Evolutionary conservation across 2,888 invertebrate species (phyloP), one percentile per base, ranked within the genome.

Genomic region (Embidobia sp.): DNA sequence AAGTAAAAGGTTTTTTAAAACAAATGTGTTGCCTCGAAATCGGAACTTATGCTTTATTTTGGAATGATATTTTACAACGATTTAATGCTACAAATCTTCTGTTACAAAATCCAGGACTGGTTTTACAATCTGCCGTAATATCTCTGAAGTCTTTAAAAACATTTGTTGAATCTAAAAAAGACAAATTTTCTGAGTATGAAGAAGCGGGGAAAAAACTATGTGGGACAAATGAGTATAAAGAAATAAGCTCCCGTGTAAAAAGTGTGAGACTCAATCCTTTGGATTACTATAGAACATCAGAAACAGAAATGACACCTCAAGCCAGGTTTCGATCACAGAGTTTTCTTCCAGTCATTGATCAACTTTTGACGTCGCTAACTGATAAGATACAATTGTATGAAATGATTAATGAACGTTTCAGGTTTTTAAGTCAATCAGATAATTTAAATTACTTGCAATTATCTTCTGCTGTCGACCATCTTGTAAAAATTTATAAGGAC

Each of bases 21-120:
- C 29, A 51, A 35, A 57, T 79, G 51, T 53, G 16, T 29, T 33
- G 64, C 72, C 46, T 73, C 37, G 78, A 78, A 59, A 76, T 46
- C 26, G 63, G 66, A 16, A 75, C 72, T 10, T 57, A 63, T 55
- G 44, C 55, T 10, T 53, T 57, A 6, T 75, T 78, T 42, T 78
- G 72, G 72, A 67, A 75, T 40, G 48, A 78, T 18, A 44, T 75
- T 15, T 22, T 75, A 5, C 44, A 63, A 29, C 63, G 51, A 42
- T 46, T 76, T n/a, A 69, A 76, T 16, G 37, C 61, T 8, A 64
- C 64, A 33, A 53, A 16, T 31, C 15, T 18, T 31, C 5, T 49
- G 7, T 10, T 51, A 11, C 35, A 51, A 11, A 51, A 35, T 33
- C 19, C 35, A 1, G 19, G 19, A 22, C 19, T 51, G 0, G 51